Evolutionary conservation across 2,113 vertebrate species (phyloP).

Genomic region (zebrafish (Danio rerio)): DNA sequence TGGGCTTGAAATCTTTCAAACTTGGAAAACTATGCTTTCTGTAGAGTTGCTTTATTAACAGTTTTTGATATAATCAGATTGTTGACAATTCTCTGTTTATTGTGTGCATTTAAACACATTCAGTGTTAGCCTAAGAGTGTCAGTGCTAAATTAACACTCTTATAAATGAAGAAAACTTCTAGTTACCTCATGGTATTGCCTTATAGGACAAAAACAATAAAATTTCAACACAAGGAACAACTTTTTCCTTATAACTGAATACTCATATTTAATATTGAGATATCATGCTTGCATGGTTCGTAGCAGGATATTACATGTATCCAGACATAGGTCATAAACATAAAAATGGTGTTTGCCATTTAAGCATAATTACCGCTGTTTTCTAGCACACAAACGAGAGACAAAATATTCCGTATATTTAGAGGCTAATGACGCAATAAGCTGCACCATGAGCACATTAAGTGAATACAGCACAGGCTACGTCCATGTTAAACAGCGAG

Average conservation of each 20-base stretch:
- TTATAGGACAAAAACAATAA: neutral
- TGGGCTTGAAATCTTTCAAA: no score
- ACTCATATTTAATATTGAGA: neutral
- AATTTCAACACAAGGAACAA: neutral
- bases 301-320: neutral
- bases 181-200: no score
- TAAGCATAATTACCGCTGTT: neutral
- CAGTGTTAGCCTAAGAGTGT: no score
- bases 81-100: no score
- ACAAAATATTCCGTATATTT: conserved; percentile 7
- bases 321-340: neutral
- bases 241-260: neutral
- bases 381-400: conserved; percentile 12
- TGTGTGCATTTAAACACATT: no score
- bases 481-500: conserved; percentile 35
- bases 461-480: conserved; percentile 15
- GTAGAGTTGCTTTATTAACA: no score
- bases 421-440: conserved; percentile 31
- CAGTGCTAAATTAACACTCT: no score
- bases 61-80: no score
- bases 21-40: no score
- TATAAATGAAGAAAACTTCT: no score
- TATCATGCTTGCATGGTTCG: neutral
- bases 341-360: neutral
- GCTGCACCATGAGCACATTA: conserved; percentile 12